phyloP scores from a whole-genome alignment of 2,797 vertebrate species.

The Neopelma chrysocephalum region DNA sequence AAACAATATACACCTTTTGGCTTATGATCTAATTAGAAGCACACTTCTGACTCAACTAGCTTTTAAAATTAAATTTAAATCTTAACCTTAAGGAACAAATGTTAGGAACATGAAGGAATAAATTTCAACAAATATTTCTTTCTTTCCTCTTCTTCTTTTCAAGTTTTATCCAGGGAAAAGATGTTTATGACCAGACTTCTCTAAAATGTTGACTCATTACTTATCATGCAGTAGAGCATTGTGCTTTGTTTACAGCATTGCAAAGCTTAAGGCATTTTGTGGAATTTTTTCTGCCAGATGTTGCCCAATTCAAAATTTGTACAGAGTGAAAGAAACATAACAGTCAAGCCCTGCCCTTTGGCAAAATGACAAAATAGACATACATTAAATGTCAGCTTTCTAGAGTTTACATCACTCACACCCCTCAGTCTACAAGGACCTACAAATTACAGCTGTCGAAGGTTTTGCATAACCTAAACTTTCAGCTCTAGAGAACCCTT shows the following conservation, averaged over 20 bases:
- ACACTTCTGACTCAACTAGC: neutral
- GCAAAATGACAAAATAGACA: conserved; percentile 75
- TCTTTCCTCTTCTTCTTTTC: neutral
- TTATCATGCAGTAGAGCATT: neutral
- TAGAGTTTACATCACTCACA: conserved; percentile 69
- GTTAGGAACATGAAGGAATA: neutral
- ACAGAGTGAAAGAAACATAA: conserved; percentile 39
- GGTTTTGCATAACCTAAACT: conserved; percentile 74
- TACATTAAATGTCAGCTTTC: conserved; percentile 60
- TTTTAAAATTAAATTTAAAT: neutral
- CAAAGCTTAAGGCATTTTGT: neutral
- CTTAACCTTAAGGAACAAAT: neutral
- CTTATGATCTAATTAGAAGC: neutral
- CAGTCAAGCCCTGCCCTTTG: conserved; percentile 54
- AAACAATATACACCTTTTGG: neutral
- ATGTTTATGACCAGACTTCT: neutral
- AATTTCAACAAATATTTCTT: neutral
- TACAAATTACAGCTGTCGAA: conserved; percentile 75
- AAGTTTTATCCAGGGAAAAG: neutral
- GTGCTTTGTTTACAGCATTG: neutral
- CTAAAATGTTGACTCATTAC: neutral
- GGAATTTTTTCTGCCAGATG: conserved; percentile 33
- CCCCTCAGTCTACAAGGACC: conserved; percentile 55
- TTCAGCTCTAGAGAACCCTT: conserved; percentile 71
- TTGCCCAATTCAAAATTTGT: conserved; percentile 34